Evolutionary conservation across 2,113 vertebrate genomes (phyloP).

Genomic region (Pelvicachromis taeniatus): DNA sequence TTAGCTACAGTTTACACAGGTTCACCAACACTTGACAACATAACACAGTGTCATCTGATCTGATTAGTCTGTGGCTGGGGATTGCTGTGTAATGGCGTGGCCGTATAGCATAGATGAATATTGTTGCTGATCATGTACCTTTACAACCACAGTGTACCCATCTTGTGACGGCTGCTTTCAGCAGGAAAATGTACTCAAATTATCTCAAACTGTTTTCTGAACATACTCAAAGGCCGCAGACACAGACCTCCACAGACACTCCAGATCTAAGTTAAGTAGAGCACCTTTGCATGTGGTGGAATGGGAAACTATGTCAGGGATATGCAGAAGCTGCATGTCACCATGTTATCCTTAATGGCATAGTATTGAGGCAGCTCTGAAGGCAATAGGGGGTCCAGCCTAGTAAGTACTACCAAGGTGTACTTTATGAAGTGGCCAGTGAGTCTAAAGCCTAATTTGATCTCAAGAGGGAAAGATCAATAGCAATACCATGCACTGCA

Average conservation of each 20-base stretch:
- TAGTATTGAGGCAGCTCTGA: neutral
- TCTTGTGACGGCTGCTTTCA: neutral
- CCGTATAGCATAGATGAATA: neutral
- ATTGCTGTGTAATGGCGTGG: neutral
- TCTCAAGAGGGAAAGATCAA: neutral
- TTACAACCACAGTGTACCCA: neutral
- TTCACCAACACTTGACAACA: neutral
- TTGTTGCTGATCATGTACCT: neutral
- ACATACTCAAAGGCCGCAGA: neutral
- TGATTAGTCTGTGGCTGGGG: neutral
- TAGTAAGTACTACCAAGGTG: neutral
- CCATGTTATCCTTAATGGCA: rapidly evolving
- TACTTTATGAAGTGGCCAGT: neutral
- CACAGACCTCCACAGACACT: neutral
- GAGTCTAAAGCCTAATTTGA: neutral
- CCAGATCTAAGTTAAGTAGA: neutral
- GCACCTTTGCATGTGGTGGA: neutral
- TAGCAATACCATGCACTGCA: neutral
- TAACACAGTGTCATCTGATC: neutral
- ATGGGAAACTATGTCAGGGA: neutral
- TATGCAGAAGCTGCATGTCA: neutral
- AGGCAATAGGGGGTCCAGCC: neutral
- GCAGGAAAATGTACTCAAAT: neutral
- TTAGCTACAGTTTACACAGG: no score
- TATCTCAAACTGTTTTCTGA: neutral